Conservation (phyloP, 2,888 invertebrate genomes). For the Orthonevra nobilis region DNA sequence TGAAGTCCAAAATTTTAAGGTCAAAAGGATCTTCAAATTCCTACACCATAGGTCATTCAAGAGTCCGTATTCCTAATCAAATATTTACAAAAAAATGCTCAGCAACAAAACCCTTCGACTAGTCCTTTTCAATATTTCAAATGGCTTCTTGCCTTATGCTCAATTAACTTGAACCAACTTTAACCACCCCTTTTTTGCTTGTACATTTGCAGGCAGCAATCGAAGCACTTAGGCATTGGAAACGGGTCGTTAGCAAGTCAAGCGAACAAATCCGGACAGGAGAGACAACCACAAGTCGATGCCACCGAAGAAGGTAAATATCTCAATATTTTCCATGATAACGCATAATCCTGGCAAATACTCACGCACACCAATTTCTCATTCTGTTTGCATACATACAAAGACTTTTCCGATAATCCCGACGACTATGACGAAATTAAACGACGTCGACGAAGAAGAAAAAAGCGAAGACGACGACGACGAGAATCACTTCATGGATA, state of each 20-base stretch:
- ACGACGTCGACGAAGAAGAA: conserved; percentile 53
- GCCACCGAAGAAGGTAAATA: conserved; percentile 45
- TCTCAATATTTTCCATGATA: no score
- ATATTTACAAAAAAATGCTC: no score
- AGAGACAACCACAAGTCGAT: conserved; percentile 7
- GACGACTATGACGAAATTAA: conserved; percentile 59
- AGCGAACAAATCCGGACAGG: conserved; percentile 20
- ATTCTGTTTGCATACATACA: no score
- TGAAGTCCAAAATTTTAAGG: no score
- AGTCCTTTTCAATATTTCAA: no score
- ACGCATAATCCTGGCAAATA: no score
- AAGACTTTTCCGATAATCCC: conserved; percentile 27
- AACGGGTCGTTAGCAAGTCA: conserved; percentile 75
- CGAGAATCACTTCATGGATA: conserved; percentile 33
- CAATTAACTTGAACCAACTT: not conserved
- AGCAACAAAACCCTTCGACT: no score
- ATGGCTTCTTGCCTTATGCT: no score
- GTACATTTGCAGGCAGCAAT: conserved; percentile 92
- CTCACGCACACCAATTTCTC: no score
- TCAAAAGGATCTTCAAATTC: no score
- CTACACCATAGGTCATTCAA: no score
- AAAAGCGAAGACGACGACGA: conserved; percentile 42
- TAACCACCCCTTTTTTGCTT: conserved; percentile 44
- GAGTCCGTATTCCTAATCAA: no score
- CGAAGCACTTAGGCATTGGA: conserved; percentile 87